These are phyloP conservation scores for Arrhamphus sclerolepis DNA, from an alignment of 2,797 vertebrate genomes.

Conservation along the genomic window DNA sequence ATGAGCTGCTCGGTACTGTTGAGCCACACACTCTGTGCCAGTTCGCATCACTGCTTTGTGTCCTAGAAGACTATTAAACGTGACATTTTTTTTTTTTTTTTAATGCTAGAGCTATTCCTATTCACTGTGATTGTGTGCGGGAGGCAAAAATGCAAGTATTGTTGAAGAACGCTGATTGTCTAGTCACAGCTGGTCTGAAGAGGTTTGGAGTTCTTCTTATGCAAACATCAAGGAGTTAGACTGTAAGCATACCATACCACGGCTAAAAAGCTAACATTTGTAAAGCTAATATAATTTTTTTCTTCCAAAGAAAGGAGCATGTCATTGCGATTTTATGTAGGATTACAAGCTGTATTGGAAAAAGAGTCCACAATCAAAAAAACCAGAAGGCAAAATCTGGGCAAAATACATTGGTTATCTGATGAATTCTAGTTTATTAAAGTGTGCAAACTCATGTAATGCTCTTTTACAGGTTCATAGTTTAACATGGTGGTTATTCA, in stretches of 20 bases:
- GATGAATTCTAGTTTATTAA: too few relatives aligned
- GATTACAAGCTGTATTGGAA: not conserved
- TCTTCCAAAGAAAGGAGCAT: not conserved
- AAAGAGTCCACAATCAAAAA: not conserved
- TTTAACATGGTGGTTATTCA: too few relatives aligned
- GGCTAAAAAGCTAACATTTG: not conserved
- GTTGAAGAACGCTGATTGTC: conserved; percentile 2
- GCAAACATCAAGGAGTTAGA: not conserved
- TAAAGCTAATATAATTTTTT: not conserved
- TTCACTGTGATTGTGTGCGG: conserved; percentile 13
- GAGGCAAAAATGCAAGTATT: not conserved
- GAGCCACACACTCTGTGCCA: conserved; percentile 32
- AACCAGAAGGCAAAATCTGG: too few relatives aligned
- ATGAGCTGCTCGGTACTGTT: conserved; percentile 24
- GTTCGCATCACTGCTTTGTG: conserved; percentile 35
- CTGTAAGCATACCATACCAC: not conserved
- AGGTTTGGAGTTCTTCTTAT: not conserved
- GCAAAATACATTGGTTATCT: too few relatives aligned
- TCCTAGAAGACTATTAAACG: conserved; percentile 43
- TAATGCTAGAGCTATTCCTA: not conserved
- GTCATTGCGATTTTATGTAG: not conserved
- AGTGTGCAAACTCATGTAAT: too few relatives aligned
- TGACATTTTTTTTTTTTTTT: too few relatives aligned
- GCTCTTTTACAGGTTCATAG: too few relatives aligned
- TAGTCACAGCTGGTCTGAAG: not conserved